Percentiles rank a stretch among this genome's conserved stretches.
phyloP scores from a whole-genome alignment of 2,113 vertebrate genomes.

The Platanista minor region DNA sequence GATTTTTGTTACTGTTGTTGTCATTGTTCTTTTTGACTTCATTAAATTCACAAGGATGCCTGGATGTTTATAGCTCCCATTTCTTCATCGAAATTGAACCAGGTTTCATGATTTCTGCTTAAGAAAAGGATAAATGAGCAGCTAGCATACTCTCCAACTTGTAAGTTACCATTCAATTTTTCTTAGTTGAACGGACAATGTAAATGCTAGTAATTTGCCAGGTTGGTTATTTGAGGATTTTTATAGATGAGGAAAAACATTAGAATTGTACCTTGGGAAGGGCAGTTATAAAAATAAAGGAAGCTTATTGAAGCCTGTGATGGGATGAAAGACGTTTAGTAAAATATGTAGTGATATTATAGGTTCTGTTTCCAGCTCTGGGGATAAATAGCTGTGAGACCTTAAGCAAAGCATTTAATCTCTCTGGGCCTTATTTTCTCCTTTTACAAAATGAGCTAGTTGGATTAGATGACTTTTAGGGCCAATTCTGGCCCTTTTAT shows the following conservation, averaged over 20 bases:
- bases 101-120: not conserved
- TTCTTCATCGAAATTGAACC: not conserved
- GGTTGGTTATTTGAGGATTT: not conserved
- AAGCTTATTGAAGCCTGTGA: not conserved
- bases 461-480: not conserved
- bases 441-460: not conserved
- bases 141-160: not conserved
- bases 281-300: not conserved
- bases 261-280: not conserved
- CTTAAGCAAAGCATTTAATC: not conserved
- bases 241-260: not conserved
- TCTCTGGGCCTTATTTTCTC: not conserved
- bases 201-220: conserved; percentile 13
- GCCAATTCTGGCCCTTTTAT: not conserved
- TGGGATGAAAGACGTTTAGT: not conserved
- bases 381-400: not conserved
- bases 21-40: not conserved
- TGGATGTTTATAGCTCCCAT: not conserved
- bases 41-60: not conserved
- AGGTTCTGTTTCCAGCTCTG: not conserved
- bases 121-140: not conserved
- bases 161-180: not conserved
- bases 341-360: not conserved
- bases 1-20: not conserved
- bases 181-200: not conserved